phyloP scores from a whole-genome alignment of 1,140 invertebrate species.

The Temnothorax nylanderi region DNA sequence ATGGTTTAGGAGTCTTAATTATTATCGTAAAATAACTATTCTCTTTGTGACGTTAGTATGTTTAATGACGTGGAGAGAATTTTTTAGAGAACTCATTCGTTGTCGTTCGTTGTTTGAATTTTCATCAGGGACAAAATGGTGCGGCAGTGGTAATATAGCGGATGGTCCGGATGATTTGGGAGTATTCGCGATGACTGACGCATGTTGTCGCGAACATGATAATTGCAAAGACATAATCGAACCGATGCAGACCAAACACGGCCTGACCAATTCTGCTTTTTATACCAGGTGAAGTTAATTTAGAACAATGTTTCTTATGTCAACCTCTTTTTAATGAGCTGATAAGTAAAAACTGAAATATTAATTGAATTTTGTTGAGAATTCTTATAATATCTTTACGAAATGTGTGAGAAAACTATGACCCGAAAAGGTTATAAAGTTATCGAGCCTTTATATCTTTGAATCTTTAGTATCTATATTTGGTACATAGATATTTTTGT shows the following conservation, averaged over 20 bases:
- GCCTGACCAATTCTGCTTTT: constrained; percentile 88
- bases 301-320: neutral
- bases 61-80: neutral
- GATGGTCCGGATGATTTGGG: constrained; percentile 90
- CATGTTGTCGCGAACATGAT: constrained; percentile 92
- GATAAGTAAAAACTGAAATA: neutral
- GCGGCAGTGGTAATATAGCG: constrained; percentile 91
- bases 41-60: neutral
- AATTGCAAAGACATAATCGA: constrained; percentile 89
- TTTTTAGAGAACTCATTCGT: neutral
- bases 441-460: neutral
- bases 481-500: neutral
- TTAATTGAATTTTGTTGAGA: neutral
- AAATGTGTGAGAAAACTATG: neutral
- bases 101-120: constrained; percentile 18
- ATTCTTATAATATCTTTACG: neutral
- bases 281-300: constrained; percentile 85
- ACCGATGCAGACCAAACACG: constrained; percentile 86
- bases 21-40: neutral
- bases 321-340: neutral
- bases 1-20: neutral
- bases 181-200: constrained; percentile 88
- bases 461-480: neutral
- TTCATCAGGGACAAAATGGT: constrained; percentile 88
- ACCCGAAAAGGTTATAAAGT: neutral